Evolutionary conservation across 2,888 invertebrate genomes (phyloP), one percentile per base, ranked within the genome.

Genomic region (Ligdia adustata): DNA sequence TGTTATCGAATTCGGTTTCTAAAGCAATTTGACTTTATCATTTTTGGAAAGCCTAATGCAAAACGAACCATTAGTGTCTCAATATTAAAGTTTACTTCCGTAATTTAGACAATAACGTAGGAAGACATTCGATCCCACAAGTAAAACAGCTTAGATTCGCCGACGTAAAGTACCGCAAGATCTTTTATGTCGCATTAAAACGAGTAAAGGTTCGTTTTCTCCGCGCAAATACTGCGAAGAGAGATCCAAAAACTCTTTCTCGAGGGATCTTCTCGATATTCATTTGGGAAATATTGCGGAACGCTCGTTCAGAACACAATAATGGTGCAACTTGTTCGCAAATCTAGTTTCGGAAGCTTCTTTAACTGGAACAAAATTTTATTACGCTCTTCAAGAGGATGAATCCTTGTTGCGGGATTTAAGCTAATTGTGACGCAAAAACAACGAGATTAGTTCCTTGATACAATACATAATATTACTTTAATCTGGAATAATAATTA

Each of bases 221-320:
- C 52, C 64, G 56, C 58, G 66, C 62, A 69, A 77, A 79, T 75
- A 72, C 71, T 65, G 63, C 55, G 58, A n/a, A 74, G 69, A 69
- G 60, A 69, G 75, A 74, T 74, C 72, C 74, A 68, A 69, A 72
- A 78, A 78, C 70, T 71, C 76, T 75, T 75, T 63, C 73, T 73
- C 72, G 62, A 68, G 74, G 75, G 72, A 75, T 72, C 69, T 64
- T 63, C 64, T 64, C 65, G 66, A 72, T 74, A 75, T 75, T 76
- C 69, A 76, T 77, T 72, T 70, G 66, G 68, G 66, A 74, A 69
- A 71, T 79, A 79, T 78, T 74, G 70, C 68, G 66, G 64, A 66
- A 66, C 69, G 69, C 67, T 69, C 65, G 70, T 66, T 69, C 56
- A 51, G 62, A 69, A 72, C 73, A 67, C 69, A 65, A 74, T 74